phyloP scores from a whole-genome alignment of 35 echinoderm and acorn worm species.

The Nesometra sesokonis region DNA sequence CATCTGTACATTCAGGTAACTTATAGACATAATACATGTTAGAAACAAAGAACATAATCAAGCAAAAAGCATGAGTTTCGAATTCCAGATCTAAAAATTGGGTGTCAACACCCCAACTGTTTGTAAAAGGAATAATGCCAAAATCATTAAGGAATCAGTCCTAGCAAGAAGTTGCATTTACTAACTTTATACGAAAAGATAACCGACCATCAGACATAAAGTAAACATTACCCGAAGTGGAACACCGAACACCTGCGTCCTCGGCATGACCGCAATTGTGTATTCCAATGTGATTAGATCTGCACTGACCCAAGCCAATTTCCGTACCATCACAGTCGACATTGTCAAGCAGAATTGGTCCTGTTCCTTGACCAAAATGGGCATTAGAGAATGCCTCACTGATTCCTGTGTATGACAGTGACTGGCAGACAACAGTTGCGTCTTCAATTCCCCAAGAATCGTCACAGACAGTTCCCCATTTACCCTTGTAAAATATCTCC shows the following conservation, averaged over 20 bases:
- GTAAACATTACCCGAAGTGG: background rate
- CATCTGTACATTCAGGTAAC: too few relatives aligned
- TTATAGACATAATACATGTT: too few relatives aligned
- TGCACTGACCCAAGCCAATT: background rate
- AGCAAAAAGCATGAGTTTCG: too few relatives aligned
- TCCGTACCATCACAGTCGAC: background rate
- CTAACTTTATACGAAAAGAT: too few relatives aligned
- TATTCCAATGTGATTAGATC: background rate
- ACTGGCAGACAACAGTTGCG: background rate
- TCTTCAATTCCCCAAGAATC: background rate
- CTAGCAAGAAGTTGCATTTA: too few relatives aligned
- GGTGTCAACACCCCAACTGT: too few relatives aligned
- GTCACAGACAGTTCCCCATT: slow-evolving; percentile 2
- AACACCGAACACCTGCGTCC: background rate
- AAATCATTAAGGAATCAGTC: too few relatives aligned
- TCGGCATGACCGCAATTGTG: background rate
- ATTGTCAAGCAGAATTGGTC: background rate
- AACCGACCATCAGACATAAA: too few relatives aligned
- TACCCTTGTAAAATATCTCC: background rate
- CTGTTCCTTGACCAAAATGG: background rate
- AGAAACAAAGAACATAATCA: too few relatives aligned
- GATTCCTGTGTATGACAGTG: background rate
- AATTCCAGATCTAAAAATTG: too few relatives aligned
- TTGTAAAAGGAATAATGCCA: too few relatives aligned
- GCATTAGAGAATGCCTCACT: background rate